Base-by-base conservation (phyloP, 2,888 invertebrate genomes). In the Prenolepis imparis region DNA sequence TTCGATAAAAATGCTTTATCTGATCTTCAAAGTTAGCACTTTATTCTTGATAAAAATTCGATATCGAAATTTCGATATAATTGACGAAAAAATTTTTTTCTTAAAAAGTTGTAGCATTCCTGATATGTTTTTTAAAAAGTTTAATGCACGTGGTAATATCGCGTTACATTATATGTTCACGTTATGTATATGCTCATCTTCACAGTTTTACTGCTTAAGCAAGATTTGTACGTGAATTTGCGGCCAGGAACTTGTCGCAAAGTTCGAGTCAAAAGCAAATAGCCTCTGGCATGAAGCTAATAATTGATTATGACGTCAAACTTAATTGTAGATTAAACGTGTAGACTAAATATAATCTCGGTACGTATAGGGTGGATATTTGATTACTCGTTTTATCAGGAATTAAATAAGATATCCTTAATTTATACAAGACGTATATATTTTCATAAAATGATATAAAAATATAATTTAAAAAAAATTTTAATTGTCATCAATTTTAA, bases 291-390 rank as follows among this genome's bases (percentile, higher is more conserved):
- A 88, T 82, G 89, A 90, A 89, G 89, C 86, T 85, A 89, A 86
- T 91, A 92, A 93, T 93, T 92, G 92, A 93, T 93, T 92, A 89
- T 84, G 88, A 85, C 91, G 91, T 90, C 90, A 89, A 91, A 88
- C 88, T 86, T 86, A 89, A 88, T 89, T 85, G 88, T 88, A 28
- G 1, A 28, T 28, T 28, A 86, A 89, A 89, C 87, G 88, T 85
- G 84, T 88, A 90, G 92, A 88, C 90, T 90, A 70, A 77, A 75
- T 59, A 75, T 28, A 57, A 84, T 36, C 85, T 74, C 82, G 77
- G 84, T 68, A 72, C 84, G 72, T 75, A n/a, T n/a, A 57, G 28
- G 63, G 82, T 68, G 44, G 55, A 75, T 87, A 88, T 85, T 84
- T 72, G 83, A 89, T 89, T 77, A 84, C 61, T 57, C 41, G 32